Conservation (phyloP, 1,140 invertebrate species). For the Alviniconcha marisindica region DNA sequence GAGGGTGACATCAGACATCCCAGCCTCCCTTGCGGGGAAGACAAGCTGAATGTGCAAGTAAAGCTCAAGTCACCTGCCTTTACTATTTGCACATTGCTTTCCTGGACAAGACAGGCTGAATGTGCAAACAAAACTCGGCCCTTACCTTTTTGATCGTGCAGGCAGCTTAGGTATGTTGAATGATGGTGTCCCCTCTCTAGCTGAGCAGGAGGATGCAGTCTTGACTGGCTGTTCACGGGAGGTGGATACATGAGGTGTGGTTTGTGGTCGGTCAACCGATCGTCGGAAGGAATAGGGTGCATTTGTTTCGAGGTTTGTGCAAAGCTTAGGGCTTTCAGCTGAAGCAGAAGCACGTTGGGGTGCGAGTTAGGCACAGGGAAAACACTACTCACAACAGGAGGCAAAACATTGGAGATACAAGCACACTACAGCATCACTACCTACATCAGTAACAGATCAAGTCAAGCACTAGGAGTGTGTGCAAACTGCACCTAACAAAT, state of each 20-base stretch:
- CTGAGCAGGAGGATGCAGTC: background rate
- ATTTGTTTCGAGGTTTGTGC: constrained; percentile 61
- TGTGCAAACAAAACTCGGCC: too few relatives aligned
- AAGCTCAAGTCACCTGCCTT: too few relatives aligned
- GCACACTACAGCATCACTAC: too few relatives aligned
- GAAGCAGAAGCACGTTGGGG: constrained; percentile 29
- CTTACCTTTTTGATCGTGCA: background rate
- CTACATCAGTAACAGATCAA: too few relatives aligned
- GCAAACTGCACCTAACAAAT: too few relatives aligned
- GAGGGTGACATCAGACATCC: too few relatives aligned
- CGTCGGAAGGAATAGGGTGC: constrained; percentile 66
- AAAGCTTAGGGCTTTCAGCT: constrained; percentile 68
- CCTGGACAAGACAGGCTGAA: too few relatives aligned
- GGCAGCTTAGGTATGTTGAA: background rate
- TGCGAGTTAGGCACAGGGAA: background rate
- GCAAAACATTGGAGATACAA: background rate
- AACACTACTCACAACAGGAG: background rate
- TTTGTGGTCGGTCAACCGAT: constrained; percentile 52
- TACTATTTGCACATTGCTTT: too few relatives aligned
- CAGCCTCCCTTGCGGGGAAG: too few relatives aligned
- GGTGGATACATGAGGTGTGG: background rate
- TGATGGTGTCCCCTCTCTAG: too few relatives aligned
- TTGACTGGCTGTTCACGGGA: background rate
- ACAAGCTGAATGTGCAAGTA: too few relatives aligned
- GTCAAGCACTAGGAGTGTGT: too few relatives aligned